These are phyloP conservation scores for Neotoxoptera formosana DNA, from an alignment of 1,140 invertebrate species.

Conservation along the genomic window DNA sequence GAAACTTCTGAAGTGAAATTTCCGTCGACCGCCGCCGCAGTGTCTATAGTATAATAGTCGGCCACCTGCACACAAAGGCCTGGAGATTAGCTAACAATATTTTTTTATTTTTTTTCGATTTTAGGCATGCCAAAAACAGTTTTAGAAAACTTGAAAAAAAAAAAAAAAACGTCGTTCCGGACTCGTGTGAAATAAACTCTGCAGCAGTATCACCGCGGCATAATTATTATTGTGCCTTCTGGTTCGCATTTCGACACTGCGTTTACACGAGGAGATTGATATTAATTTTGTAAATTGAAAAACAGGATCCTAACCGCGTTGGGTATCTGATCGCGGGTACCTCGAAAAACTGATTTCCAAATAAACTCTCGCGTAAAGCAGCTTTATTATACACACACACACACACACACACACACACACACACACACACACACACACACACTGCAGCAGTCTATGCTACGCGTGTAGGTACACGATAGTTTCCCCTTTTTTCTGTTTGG, in stretches of 20 bases:
- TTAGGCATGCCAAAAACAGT: not conserved
- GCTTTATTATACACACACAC: not conserved
- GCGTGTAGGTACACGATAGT: not conserved
- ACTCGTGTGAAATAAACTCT: not conserved
- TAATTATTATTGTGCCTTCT: not conserved
- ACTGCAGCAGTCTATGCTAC: too few species aligned
- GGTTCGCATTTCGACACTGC: not conserved
- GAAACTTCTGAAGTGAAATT: slow-evolving; percentile 19
- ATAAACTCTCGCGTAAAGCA: not conserved
- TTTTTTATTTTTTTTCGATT: not conserved
- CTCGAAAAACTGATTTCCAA: not conserved
- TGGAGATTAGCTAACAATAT: not conserved
- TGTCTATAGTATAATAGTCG: too few species aligned
- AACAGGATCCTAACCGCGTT: not conserved
- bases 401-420: too few species aligned
- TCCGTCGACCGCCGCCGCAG: not conserved
- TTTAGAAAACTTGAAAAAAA: not conserved
- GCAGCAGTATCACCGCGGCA: not conserved
- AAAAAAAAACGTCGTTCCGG: not conserved
- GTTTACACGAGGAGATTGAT: not conserved
- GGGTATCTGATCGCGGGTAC: not conserved
- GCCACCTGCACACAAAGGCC: not conserved
- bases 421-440: too few species aligned
- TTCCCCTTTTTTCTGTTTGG: slow-evolving; percentile 18
- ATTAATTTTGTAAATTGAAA: not conserved